A percentile compares a stretch with the other conserved stretches of the same genome.
Evolutionary conservation across 1,140 invertebrate species (phyloP).

Genomic region (Acromyrmex echinatior): DNA sequence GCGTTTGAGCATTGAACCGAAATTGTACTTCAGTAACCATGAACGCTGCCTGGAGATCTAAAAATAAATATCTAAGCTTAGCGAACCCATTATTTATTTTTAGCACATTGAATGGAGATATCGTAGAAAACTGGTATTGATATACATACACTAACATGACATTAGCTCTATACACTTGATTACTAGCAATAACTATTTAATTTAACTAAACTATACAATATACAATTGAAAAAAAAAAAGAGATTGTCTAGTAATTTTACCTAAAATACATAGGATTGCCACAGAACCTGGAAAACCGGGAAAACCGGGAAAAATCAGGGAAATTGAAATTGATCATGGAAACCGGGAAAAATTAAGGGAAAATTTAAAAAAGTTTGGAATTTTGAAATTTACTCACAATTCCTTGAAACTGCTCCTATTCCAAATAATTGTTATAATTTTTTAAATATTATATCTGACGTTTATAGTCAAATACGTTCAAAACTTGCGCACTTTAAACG

Average conservation of each 20-base stretch:
- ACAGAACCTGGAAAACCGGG: too few species aligned
- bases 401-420: too few species aligned
- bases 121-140: constrained; percentile 35
- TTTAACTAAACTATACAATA: not conserved
- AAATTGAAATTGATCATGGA: too few species aligned
- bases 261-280: not conserved
- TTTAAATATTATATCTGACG: too few species aligned
- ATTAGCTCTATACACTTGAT: not conserved
- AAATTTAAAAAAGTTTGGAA: too few species aligned
- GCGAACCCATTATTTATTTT: constrained; percentile 52
- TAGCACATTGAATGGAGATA: constrained; percentile 37
- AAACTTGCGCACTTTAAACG: too few species aligned
- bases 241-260: not conserved
- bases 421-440: too few species aligned
- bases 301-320: too few species aligned
- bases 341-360: too few species aligned
- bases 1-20: constrained; percentile 13
- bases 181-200: not conserved
- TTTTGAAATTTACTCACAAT: too few species aligned
- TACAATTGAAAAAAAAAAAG: not conserved
- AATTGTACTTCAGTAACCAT: constrained; percentile 46
- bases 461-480: too few species aligned
- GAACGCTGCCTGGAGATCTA: constrained; percentile 37
- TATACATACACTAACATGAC: not conserved
- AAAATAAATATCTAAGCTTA: constrained; percentile 50